A percentile compares a stretch with the other conserved stretches of the same genome.
These are phyloP conservation scores for Indicator indicator DNA, from an alignment of 2,113 vertebrate species.

Conservation along the genomic window DNA sequence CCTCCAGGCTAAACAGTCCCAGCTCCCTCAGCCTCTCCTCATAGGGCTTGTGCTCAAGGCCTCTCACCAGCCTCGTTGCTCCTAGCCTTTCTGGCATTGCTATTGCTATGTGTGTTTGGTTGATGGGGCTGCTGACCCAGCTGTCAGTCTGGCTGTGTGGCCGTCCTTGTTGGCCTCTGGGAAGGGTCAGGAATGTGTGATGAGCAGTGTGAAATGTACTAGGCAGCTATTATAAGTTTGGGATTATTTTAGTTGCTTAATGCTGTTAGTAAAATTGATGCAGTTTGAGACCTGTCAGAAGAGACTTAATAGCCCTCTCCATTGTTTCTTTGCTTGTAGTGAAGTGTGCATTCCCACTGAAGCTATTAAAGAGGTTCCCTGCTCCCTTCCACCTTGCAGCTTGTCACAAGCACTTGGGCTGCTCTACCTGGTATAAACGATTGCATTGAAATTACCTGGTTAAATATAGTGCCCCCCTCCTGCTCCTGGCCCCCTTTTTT, in stretches of 20 bases:
- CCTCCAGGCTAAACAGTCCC: too few species aligned
- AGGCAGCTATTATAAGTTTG: background rate
- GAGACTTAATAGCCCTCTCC: background rate
- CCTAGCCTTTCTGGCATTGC: accelerated
- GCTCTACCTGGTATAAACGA: background rate
- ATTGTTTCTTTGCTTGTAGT: background rate
- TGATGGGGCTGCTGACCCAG: background rate
- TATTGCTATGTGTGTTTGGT: accelerated
- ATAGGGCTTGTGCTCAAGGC: too few species aligned
- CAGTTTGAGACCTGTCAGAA: background rate
- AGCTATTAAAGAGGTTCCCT: background rate
- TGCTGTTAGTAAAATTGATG: background rate
- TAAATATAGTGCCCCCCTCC: slow-evolving; percentile 46
- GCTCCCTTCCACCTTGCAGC: background rate
- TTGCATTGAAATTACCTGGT: background rate
- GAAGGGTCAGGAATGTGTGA: background rate
- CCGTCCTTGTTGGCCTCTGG: background rate
- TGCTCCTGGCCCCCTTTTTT: slow-evolving; percentile 49
- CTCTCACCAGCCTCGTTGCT: too few species aligned
- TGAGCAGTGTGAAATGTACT: background rate
- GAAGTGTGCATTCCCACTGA: background rate
- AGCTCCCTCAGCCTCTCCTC: too few species aligned
- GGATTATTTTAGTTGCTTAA: background rate
- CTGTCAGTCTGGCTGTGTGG: background rate
- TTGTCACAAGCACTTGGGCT: background rate